These are phyloP conservation scores for Aegotheles bennettii DNA, from an alignment of 2,113 vertebrate genomes.

Conservation along the genomic window DNA sequence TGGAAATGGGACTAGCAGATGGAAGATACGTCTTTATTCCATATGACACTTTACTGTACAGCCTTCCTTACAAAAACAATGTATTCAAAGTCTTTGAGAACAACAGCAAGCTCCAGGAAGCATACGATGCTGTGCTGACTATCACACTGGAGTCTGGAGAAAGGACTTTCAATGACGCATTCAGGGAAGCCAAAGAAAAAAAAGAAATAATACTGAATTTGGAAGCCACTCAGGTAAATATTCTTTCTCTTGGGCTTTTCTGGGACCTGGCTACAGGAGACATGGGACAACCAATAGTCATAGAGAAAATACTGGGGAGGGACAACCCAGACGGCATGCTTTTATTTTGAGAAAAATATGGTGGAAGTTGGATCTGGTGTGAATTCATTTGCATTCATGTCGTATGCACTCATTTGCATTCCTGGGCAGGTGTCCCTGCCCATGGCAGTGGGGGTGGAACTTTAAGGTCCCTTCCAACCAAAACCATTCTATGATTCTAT, in stretches of 20 bases:
- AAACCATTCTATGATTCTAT: no score
- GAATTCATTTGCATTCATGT: no score
- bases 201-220: constrained; percentile 71
- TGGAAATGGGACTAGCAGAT: constrained; percentile 83
- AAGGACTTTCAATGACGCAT: constrained; percentile 83
- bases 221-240: constrained; percentile 66
- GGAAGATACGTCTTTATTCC: constrained; percentile 88
- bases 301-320: neutral
- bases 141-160: constrained; percentile 84
- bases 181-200: constrained; percentile 68
- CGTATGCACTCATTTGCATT: no score
- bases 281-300: neutral
- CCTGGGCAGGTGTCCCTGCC: no score
- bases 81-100: constrained; percentile 77
- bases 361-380: neutral
- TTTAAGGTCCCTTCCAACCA: no score
- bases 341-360: neutral
- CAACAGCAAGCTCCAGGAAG: constrained; percentile 76
- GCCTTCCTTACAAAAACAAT: constrained; percentile 82
- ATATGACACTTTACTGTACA: constrained; percentile 88
- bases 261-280: neutral
- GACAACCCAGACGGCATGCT: neutral
- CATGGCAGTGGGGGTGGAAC: no score
- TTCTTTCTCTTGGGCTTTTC: neutral
- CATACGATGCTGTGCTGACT: constrained; percentile 89